phyloP scores from a whole-genome alignment of 2,888 invertebrate species.

The Seira sanloemensis region DNA sequence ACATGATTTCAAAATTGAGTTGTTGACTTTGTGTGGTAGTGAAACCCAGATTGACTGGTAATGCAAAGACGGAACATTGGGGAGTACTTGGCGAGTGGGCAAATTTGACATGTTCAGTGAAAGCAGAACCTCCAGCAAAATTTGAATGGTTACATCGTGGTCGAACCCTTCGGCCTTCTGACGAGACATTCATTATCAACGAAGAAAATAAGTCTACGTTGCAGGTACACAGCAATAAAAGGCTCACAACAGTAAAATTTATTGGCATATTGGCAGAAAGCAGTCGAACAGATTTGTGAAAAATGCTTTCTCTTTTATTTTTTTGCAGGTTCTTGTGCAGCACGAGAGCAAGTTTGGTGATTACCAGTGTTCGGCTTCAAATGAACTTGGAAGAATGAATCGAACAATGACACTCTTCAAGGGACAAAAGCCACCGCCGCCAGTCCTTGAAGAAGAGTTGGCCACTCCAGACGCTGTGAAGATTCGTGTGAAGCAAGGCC shows the following conservation, averaged over 20 bases:
- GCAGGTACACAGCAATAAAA: too few species aligned
- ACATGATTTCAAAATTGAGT: too few species aligned
- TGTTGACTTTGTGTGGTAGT: conserved; percentile 53
- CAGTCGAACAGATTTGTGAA: too few species aligned
- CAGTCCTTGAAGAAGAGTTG: conserved; percentile 60
- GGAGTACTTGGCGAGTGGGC: conserved; percentile 77
- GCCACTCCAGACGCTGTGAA: conserved; percentile 67
- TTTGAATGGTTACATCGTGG: conserved; percentile 77
- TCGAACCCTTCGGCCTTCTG: conserved; percentile 60
- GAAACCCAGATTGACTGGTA: conserved; percentile 68
- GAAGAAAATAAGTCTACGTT: conserved; percentile 72
- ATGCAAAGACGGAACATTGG: conserved; percentile 66
- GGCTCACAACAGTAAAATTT: too few species aligned
- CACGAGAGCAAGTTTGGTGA: conserved; percentile 68
- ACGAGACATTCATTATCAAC: conserved; percentile 69
- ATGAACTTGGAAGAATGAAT: conserved; percentile 69
- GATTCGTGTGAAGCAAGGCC: conserved; percentile 67
- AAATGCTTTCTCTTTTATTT: background rate
- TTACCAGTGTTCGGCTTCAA: conserved; percentile 69
- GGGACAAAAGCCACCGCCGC: conserved; percentile 72
- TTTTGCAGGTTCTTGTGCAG: conserved; percentile 65
- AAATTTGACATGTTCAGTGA: conserved; percentile 80
- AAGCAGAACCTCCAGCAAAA: conserved; percentile 79
- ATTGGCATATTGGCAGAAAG: too few species aligned
- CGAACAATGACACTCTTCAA: conserved; percentile 68